Evolutionary conservation across 2,888 invertebrate genomes (phyloP).

Genomic region (Scaptomyza reducta): DNA sequence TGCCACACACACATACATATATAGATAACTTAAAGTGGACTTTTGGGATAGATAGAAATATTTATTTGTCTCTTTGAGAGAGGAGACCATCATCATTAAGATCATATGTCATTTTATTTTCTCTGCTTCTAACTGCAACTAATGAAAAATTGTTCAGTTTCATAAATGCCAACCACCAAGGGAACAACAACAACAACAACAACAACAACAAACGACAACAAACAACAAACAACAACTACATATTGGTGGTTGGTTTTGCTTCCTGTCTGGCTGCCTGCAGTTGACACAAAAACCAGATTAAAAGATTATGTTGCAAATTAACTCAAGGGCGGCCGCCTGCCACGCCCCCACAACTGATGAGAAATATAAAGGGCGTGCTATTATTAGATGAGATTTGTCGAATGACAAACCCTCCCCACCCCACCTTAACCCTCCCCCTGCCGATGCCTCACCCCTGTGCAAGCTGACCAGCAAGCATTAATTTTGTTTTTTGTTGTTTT

Average conservation of each 20-base stretch:
- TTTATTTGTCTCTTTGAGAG: not conserved
- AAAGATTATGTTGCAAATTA: conserved; percentile 80
- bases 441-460: no score
- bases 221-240: not conserved
- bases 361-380: conserved; percentile 15
- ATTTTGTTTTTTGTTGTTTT: not conserved
- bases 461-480: conserved; percentile 8
- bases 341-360: conserved; percentile 44
- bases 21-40: conserved; percentile 28
- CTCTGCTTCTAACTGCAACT: conserved; percentile 23
- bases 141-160: conserved; percentile 65
- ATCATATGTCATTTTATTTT: conserved; percentile 64
- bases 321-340: conserved; percentile 56
- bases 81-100: conserved; percentile 63
- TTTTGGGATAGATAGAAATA: conserved; percentile 14
- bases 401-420: conserved; percentile 2
- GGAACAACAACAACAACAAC: not conserved
- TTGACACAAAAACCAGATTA: conserved; percentile 80
- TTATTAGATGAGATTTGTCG: conserved; percentile 53
- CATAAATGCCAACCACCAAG: conserved; percentile 66
- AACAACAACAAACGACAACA: not conserved
- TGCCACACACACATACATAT: no score
- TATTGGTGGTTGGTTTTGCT: conserved; percentile 36
- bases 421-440: not conserved
- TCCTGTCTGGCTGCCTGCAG: conserved; percentile 49